A percentile compares a stretch with the other conserved stretches of the same genome.
phyloP scores from a whole-genome alignment of 2,113 vertebrate genomes.

The Pedionomus torquatus region DNA sequence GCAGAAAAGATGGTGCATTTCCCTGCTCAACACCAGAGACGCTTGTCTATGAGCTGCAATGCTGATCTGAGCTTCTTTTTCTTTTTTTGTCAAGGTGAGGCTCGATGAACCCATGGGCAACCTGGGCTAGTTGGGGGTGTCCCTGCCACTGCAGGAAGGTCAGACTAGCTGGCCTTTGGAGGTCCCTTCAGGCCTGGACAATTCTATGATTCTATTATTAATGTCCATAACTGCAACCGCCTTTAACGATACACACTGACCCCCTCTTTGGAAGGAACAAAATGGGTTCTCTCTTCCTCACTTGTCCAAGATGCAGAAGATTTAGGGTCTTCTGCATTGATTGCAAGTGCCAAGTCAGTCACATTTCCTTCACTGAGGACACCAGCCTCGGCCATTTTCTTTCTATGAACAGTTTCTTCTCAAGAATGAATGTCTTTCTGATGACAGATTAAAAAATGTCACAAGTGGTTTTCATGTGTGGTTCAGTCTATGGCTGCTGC shows the following conservation, averaged over 20 bases:
- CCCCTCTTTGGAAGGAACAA: background rate
- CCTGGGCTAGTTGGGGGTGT: no score
- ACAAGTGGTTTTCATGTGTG: background rate
- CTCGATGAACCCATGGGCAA: no score
- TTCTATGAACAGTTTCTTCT: background rate
- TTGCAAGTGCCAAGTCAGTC: background rate
- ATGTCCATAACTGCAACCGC: background rate
- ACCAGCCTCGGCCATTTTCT: background rate
- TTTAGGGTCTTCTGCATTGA: background rate
- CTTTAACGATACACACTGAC: background rate
- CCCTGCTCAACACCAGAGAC: background rate
- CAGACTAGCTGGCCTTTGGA: no score
- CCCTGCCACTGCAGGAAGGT: no score
- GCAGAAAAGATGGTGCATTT: background rate
- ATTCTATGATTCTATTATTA: no score
- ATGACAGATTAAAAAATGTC: background rate
- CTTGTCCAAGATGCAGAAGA: background rate
- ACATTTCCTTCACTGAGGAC: background rate
- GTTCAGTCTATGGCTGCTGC: background rate
- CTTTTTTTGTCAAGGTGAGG: no score
- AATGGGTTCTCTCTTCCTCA: background rate
- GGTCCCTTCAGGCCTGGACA: no score
- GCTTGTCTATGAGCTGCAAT: background rate
- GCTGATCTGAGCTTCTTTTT: background rate
- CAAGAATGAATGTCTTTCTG: background rate